phyloP scores from a whole-genome alignment of 1,140 invertebrate species.

The Bombus vancouverensis region DNA sequence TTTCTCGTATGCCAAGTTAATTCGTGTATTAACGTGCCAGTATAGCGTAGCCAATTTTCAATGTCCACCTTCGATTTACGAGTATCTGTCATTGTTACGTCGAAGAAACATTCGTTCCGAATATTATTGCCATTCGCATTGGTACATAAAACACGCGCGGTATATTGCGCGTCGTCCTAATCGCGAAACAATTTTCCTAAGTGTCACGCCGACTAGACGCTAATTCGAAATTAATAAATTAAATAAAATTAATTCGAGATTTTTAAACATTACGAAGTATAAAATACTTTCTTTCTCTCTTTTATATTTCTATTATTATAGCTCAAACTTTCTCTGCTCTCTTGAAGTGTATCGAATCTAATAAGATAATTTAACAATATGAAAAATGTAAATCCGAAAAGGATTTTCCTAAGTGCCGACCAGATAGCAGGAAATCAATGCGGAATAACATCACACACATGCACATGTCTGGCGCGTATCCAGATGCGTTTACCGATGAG shows the following conservation, averaged over 20 bases:
- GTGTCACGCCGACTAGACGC: background rate
- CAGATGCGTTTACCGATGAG: slow-evolving; percentile 68
- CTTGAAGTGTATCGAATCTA: background rate
- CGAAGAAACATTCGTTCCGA: slow-evolving; percentile 6
- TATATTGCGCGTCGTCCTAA: background rate
- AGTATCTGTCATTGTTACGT: slow-evolving; percentile 8
- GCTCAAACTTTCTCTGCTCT: too few species aligned
- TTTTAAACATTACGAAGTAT: too few species aligned
- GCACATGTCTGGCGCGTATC: slow-evolving; percentile 57
- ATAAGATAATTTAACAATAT: too few species aligned
- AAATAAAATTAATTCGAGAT: background rate
- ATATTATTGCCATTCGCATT: background rate
- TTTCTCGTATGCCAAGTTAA: background rate
- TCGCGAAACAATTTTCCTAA: slow-evolving; percentile 34
- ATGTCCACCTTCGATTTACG: slow-evolving; percentile 20
- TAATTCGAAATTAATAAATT: too few species aligned
- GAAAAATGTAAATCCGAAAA: background rate
- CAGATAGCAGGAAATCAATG: slow-evolving; percentile 63
- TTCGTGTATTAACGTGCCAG: background rate
- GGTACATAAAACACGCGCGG: background rate
- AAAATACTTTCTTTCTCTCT: too few species aligned
- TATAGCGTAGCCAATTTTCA: slow-evolving; percentile 1
- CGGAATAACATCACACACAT: slow-evolving; percentile 57
- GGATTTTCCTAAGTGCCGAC: slow-evolving; percentile 2
- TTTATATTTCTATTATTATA: too few species aligned